Evolutionary conservation across 2,113 vertebrate species (phyloP).

Genomic region (Scytalopus superciliaris): DNA sequence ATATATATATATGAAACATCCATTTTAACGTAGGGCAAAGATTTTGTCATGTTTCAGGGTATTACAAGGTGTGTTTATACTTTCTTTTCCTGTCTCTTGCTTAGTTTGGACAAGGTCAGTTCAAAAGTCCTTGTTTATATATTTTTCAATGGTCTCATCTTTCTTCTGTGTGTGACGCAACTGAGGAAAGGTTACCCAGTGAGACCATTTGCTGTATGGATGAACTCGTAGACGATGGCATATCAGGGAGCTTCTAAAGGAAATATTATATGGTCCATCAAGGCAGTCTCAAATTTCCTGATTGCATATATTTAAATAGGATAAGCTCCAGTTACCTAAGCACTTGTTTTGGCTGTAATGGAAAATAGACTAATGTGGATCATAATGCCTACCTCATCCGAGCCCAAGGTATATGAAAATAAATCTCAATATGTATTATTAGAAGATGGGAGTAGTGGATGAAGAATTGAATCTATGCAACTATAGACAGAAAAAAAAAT

Average conservation of each 20-base stretch:
- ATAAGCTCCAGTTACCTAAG: conserved; percentile 74
- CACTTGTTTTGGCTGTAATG: conserved; percentile 67
- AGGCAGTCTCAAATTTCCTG: conserved; percentile 77
- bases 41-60: neutral
- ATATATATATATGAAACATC: neutral
- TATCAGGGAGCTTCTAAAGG: conserved; percentile 76
- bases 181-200: conserved; percentile 65
- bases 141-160: conserved; percentile 64
- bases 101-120: conserved; percentile 1
- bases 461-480: neutral
- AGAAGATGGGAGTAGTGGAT: neutral
- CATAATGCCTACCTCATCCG: conserved; percentile 56
- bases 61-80: conserved; percentile 7
- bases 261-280: conserved; percentile 82
- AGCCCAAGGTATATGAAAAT: conserved; percentile 67
- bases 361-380: conserved; percentile 64
- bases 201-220: conserved; percentile 70
- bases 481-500: neutral
- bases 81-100: conserved; percentile 3
- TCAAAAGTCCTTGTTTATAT: conserved; percentile 48
- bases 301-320: conserved; percentile 78
- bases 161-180: conserved; percentile 60
- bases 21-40: neutral
- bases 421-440: conserved; percentile 55
- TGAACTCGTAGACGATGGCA: conserved; percentile 70